Evolutionary conservation across 2,888 invertebrate genomes (phyloP).

Genomic region (Melanostoma mellinum): DNA sequence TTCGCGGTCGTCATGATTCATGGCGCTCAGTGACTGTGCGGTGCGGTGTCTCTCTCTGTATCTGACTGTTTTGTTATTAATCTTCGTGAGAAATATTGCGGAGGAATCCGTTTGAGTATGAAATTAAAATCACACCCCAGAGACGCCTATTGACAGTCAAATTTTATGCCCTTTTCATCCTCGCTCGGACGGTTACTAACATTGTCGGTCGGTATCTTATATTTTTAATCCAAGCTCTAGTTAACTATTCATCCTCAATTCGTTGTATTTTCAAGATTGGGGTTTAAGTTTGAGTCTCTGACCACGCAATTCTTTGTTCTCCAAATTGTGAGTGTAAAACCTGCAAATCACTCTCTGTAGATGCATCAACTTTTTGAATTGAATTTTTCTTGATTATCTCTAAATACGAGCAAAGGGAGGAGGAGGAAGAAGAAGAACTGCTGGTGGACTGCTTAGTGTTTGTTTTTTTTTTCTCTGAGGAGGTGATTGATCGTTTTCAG

Average conservation of each 20-base stretch:
- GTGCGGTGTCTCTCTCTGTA: conserved; percentile 6
- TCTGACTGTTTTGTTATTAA: conserved; percentile 63
- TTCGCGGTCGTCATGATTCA: conserved; percentile 60
- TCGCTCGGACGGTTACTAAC: neutral
- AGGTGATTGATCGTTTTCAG: conserved; percentile 64
- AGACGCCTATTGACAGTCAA: conserved; percentile 74
- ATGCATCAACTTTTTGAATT: conserved; percentile 59
- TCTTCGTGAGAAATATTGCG: conserved; percentile 70
- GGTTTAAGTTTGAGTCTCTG: neutral
- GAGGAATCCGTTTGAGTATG: conserved; percentile 81
- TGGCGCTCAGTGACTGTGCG: conserved; percentile 22
- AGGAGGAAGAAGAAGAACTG: neutral
- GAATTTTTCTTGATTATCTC: conserved; percentile 48
- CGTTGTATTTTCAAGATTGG: conserved; percentile 11
- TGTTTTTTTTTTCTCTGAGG: conserved; percentile 24
- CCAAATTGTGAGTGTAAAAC: conserved; percentile 21
- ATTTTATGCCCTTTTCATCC: conserved; percentile 13
- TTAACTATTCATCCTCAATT: conserved; percentile 63
- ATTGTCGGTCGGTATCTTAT: neutral
- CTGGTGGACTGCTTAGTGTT: neutral
- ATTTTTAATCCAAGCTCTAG: conserved; percentile 45
- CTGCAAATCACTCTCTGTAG: conserved; percentile 65
- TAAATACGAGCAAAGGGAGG: neutral
- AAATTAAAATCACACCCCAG: conserved; percentile 82
- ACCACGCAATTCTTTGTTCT: neutral